Percentiles rank a stretch among this genome's conserved stretches.
Conservation (phyloP, 1,140 invertebrate genomes). For the Cotesia chilonis region DNA sequence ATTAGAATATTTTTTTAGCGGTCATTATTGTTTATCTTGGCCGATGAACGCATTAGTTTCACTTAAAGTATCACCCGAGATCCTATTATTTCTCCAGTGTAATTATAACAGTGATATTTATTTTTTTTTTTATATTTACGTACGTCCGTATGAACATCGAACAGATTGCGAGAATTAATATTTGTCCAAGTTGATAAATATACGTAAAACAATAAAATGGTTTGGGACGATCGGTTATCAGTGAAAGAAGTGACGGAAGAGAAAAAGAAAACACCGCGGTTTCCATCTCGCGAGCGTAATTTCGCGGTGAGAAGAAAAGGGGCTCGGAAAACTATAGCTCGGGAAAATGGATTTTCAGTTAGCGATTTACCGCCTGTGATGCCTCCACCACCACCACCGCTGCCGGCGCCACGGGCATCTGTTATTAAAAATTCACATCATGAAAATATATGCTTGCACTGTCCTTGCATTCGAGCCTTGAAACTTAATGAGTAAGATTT, state of each 20-base stretch:
- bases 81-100: not conserved
- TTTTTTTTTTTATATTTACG: not conserved
- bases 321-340: conserved; percentile 42
- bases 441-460: not conserved
- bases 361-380: conserved; percentile 18
- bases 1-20: not conserved
- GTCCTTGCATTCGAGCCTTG: not conserved
- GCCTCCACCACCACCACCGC: not conserved
- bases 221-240: conserved; percentile 60
- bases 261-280: conserved; percentile 71
- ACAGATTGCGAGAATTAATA: too few relatives aligned
- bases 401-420: too few relatives aligned
- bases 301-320: conserved; percentile 68
- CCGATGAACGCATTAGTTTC: not conserved
- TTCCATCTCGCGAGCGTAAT: conserved; percentile 74
- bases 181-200: too few relatives aligned
- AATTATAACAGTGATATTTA: not conserved
- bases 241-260: conserved; percentile 64
- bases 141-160: not conserved
- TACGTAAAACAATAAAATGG: conserved; percentile 43
- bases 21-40: not conserved
- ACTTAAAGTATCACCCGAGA: conserved; percentile 1
- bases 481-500: conserved; percentile 21
- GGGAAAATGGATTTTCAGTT: conserved; percentile 40
- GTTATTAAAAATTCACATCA: not conserved